Evolutionary conservation across 2,888 invertebrate genomes (phyloP).

Genomic region (Phortica okadai): DNA sequence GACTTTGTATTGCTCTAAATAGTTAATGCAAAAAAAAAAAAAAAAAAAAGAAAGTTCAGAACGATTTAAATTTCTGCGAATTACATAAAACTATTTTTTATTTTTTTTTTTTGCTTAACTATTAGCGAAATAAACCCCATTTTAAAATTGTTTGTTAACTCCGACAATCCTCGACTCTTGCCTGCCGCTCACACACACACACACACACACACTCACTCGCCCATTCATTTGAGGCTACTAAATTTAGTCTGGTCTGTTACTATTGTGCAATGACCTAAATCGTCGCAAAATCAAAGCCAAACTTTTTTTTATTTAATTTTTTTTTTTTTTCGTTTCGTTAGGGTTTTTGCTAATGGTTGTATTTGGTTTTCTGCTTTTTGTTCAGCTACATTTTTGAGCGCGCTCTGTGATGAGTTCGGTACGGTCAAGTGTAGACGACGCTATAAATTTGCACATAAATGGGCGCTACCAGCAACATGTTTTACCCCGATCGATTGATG

Average conservation of each 20-base stretch:
- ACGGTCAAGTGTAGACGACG: background rate
- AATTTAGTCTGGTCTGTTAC: slow-evolving; percentile 46
- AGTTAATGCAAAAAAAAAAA: too few species aligned
- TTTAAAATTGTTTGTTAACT: too few species aligned
- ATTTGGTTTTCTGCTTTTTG: slow-evolving; percentile 1
- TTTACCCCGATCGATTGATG: background rate
- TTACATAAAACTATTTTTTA: too few species aligned
- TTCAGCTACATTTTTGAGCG: background rate
- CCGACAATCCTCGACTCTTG: too few species aligned
- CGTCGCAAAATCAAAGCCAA: slow-evolving; percentile 54
- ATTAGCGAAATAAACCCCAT: too few species aligned
- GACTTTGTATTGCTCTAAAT: too few species aligned
- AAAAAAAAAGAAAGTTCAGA: too few species aligned
- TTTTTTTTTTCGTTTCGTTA: slow-evolving; percentile 22
- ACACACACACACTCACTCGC: too few species aligned
- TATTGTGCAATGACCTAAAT: slow-evolving; percentile 72
- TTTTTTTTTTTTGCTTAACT: too few species aligned
- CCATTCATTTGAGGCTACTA: background rate
- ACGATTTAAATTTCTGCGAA: too few species aligned
- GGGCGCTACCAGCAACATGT: slow-evolving; percentile 37
- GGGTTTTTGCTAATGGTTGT: slow-evolving; percentile 23
- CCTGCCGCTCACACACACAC: too few species aligned
- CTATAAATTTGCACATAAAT: slow-evolving; percentile 62
- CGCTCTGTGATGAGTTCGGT: too few species aligned
- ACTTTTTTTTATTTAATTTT: slow-evolving; percentile 31